Conservation (phyloP, 1,140 invertebrate genomes). For the Macrotrachela quadricornifera region DNA sequence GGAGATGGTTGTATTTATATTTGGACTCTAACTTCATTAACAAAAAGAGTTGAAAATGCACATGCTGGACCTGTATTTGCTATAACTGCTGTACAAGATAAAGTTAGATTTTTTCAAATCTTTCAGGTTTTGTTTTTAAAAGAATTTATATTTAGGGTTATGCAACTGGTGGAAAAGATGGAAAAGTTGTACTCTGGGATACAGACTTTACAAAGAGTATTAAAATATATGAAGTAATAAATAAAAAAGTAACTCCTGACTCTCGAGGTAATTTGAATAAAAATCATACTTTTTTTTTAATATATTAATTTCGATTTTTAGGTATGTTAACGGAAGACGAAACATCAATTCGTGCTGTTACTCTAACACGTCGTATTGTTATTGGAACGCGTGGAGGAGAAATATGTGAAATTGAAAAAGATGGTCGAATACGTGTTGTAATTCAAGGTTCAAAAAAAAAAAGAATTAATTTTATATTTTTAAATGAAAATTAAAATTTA, state of each 20-base stretch:
- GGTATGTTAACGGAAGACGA: conserved; percentile 10
- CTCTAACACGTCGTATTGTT: conserved; percentile 23
- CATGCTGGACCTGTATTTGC: conserved; percentile 31
- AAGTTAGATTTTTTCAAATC: conserved; percentile 8
- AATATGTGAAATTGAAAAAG: conserved; percentile 27
- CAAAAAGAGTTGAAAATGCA: conserved; percentile 22
- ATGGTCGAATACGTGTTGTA: conserved; percentile 21
- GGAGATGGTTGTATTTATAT: conserved; percentile 26
- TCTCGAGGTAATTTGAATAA: conserved; percentile 17
- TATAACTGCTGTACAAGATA: conserved; percentile 26
- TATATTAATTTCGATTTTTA: no score
- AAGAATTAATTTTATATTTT: no score
- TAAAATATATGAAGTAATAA: conserved; percentile 25
- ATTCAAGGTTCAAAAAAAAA: conserved; percentile 14
- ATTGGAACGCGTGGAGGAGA: conserved; percentile 26
- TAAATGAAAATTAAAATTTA: not conserved
- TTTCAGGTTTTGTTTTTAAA: not conserved
- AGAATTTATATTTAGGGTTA: conserved; percentile 19
- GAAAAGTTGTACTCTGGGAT: conserved; percentile 26
- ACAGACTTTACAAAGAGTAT: conserved; percentile 24
- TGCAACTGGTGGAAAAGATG: conserved; percentile 31
- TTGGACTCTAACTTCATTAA: conserved; percentile 20
- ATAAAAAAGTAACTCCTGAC: conserved; percentile 15
- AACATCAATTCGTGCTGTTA: conserved; percentile 23
- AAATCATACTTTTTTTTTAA: no score